These are phyloP conservation scores for Hypomecis punctinalis DNA, from an alignment of 2,888 invertebrate species.

Conservation along the genomic window DNA sequence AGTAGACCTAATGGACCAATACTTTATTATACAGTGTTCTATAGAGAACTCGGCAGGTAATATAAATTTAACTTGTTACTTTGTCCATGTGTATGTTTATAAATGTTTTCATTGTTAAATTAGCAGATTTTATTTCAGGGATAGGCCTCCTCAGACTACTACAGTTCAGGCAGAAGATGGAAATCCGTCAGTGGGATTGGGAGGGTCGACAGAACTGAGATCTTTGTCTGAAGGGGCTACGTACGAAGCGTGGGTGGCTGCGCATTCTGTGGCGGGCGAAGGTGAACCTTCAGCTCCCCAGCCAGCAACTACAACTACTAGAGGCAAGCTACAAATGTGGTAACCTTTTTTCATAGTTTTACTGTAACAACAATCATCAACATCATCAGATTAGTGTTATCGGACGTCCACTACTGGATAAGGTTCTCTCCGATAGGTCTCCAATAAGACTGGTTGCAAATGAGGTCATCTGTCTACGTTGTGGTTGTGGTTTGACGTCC, in stretches of 20 bases:
- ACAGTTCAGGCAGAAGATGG: constrained; percentile 75
- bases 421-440: no score
- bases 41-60: constrained; percentile 88
- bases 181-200: constrained; percentile 72
- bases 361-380: not conserved
- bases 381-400: not conserved
- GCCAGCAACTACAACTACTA: constrained; percentile 89
- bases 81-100: not conserved
- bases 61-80: not conserved
- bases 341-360: not conserved
- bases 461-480: no score
- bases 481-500: no score
- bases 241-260: constrained; percentile 95
- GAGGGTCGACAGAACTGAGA: constrained; percentile 86
- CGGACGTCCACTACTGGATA: no score
- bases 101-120: constrained; percentile 5
- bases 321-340: constrained; percentile 79
- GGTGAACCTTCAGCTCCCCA: constrained; percentile 91
- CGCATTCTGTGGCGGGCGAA: constrained; percentile 92
- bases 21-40: constrained; percentile 92
- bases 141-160: constrained; percentile 76
- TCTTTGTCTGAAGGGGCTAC: constrained; percentile 89
- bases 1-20: constrained; percentile 92
- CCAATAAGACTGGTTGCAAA: no score
- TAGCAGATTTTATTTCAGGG: constrained; percentile 53